Evolutionary conservation across 2,797 vertebrate species (phyloP).

Genomic region (Ctenochaetus hawaiiensis): DNA sequence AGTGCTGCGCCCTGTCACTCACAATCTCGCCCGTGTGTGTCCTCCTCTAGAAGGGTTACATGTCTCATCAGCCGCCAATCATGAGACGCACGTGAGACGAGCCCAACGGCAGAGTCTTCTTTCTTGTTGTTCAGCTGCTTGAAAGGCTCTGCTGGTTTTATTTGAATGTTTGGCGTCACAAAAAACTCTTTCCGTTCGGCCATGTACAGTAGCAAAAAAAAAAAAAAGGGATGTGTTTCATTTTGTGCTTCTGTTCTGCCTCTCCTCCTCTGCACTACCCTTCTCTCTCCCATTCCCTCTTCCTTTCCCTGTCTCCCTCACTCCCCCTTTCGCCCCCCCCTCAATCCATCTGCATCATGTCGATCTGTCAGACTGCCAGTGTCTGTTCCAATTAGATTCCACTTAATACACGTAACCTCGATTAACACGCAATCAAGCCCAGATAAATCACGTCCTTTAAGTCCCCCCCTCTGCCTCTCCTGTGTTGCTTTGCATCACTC

Average conservation of each 20-base stretch:
- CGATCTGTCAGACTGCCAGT: constrained; percentile 92
- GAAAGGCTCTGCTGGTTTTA: constrained; percentile 45
- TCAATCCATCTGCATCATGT: constrained; percentile 92
- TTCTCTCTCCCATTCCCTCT: constrained; percentile 62
- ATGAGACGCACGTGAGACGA: constrained; percentile 63
- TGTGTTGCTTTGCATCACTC: constrained; percentile 87
- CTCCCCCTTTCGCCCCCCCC: constrained; percentile 64
- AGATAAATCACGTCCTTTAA: constrained; percentile 92
- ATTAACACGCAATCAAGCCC: constrained; percentile 93
- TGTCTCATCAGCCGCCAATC: constrained; percentile 81
- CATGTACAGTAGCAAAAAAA: constrained; percentile 32
- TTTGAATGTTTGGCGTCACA: constrained; percentile 29
- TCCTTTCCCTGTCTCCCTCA: constrained; percentile 58
- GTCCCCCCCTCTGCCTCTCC: constrained; percentile 83
- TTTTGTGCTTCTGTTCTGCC: constrained; percentile 43
- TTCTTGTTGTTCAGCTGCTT: constrained; percentile 33
- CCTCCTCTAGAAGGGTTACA: constrained; percentile 74
- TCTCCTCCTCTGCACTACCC: constrained; percentile 29
- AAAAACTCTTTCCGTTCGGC: constrained; percentile 21
- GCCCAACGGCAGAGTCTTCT: constrained; percentile 27
- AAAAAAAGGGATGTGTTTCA: constrained; percentile 18
- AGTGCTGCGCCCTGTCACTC: constrained; percentile 75
- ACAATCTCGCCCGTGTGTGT: constrained; percentile 78
- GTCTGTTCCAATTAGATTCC: constrained; percentile 93
- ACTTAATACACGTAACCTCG: constrained; percentile 93